Base-by-base conservation (phyloP, 2,113 vertebrate species). In the Crotalus helleri region DNA sequence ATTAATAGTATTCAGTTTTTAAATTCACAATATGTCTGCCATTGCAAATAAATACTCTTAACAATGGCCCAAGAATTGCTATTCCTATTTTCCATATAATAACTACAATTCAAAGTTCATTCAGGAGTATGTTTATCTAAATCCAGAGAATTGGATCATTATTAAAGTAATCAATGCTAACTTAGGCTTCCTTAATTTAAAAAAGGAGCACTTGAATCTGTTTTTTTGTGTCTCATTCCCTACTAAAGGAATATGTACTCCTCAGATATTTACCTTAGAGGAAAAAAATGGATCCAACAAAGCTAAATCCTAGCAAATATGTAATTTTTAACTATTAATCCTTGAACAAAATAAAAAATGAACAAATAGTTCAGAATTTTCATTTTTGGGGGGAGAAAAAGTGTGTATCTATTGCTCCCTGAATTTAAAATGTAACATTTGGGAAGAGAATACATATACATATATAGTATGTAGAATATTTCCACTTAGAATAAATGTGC, bases 401-500 rank as follows among this genome's bases (percentile, higher is more conserved):
- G 5, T 59, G 5, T 1, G 10, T 1, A 59, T 8, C 21, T 94
- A 94, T 93, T 69, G 90, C 57, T 89, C 94, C 8, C 93, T 23
- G 86, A 87, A 54, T 29, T 94, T 94, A 61, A 93, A 89, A 90
- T 87, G 86, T 92, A 74, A 44, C 81, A 26, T 91, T 95, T 93
- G 88, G 7, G 86, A 93, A 91, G 44, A 90, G 46, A 49, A 58
- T n/a, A 93, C 93, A 88, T 2, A 19, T 26, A 61, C 23, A 64
- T 4, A 64, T 4, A 64, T 11, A 64, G 61, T 13, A 12, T 88
- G 21, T 26, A n/a, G 59, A 39, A 39, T 39, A n/a, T 61, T 95
- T 95, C 91, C 93, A 89, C 21, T 57, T 93, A 85, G 19, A 8
- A 0, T 94, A 93, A 93, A 4, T 10, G 87, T 85, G 33, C 64